Base-by-base conservation (phyloP, 2,888 invertebrate genomes). In the Drosophila vallismaia region DNA sequence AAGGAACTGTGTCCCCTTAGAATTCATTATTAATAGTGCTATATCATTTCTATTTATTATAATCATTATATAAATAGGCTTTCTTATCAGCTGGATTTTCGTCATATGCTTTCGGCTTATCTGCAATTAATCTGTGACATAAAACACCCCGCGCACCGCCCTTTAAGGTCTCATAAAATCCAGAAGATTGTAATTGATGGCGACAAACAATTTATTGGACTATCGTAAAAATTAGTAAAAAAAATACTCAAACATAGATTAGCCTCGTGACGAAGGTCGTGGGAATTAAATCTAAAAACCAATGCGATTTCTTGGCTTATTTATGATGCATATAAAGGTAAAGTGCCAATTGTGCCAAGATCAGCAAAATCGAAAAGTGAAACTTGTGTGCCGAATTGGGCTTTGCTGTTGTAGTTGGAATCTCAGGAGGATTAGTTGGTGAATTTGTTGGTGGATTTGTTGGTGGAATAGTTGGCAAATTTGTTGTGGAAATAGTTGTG, bases 151-250 rank as follows among this genome's bases (percentile, higher is more conserved):
- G 8, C 14, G n/a, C 54, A 5, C 28, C n/a, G n/a, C 26, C 28
- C 28, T 48, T 38, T 38, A 38, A 12, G 10, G 14, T 12, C 38
- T 36, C 44, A 58, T 38, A 38, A 40, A 45, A 7, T 4, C 14
- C 14, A 51, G 14, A 26, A 63, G 63, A 51, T 63, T 63, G 50
- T 29, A 8, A n/a, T 26, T 49, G 44, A 62, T 42, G 33, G 56
- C 48, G 10, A 29, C 44, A 10, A 45, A 44, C 8, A 28, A 31
- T 63, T 64, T 64, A 64, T 64, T 64, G 45, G 51, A 29, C 5
- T n/a, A 7, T 46, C 63, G 64, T 64, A 64, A 64, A 63, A 64
- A 64, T 64, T 63, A 45, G 38, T 51, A 38, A 29, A 64, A 51
- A 51, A 51, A 31, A 31, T 31, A 62, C n/a, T 31, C 38, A 31